Evolutionary conservation across 2,888 invertebrate species (phyloP).

Genomic region (Callyntrura sp.): DNA sequence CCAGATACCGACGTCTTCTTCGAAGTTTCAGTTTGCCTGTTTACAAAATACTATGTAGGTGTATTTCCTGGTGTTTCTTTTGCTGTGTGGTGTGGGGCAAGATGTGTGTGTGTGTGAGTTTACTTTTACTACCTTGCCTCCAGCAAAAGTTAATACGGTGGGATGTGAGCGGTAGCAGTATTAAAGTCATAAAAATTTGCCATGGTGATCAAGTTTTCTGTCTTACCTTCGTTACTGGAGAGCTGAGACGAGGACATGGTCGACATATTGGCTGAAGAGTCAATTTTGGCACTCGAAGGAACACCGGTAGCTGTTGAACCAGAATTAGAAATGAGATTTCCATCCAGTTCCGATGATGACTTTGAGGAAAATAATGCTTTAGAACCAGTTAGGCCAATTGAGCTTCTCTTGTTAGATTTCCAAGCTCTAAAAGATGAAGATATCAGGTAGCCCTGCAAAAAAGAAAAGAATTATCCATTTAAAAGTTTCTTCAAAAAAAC

Average conservation of each 20-base stretch:
- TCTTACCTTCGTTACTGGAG: slow-evolving; percentile 72
- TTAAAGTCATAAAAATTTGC: slow-evolving; percentile 48
- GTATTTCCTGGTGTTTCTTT: neutral
- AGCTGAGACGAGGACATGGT: slow-evolving; percentile 77
- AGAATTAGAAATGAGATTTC: slow-evolving; percentile 66
- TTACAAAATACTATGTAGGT: neutral
- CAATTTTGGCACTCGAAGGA: slow-evolving; percentile 78
- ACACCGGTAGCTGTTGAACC: slow-evolving; percentile 68
- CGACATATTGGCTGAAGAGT: slow-evolving; percentile 77
- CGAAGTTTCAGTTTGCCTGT: neutral
- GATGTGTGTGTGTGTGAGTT: too few relatives aligned
- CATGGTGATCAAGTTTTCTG: slow-evolving; percentile 26
- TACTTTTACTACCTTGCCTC: too few relatives aligned
- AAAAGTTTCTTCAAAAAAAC: neutral
- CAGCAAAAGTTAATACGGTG: slow-evolving; percentile 12
- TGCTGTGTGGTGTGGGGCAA: neutral
- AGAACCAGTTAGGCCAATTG: slow-evolving; percentile 75
- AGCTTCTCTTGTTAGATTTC: slow-evolving; percentile 71
- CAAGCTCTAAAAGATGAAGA: slow-evolving; percentile 72
- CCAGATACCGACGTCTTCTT: neutral
- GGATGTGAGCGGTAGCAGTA: slow-evolving; percentile 22
- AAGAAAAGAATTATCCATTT: slow-evolving; percentile 21
- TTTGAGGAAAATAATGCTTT: slow-evolving; percentile 71
- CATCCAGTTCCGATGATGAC: slow-evolving; percentile 70
- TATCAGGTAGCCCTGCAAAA: slow-evolving; percentile 74